These are phyloP conservation scores for Halisarca cf. caerulea DNA, from an alignment of 37 sponge, comb jelly and placozoan species.

Conservation along the genomic window DNA sequence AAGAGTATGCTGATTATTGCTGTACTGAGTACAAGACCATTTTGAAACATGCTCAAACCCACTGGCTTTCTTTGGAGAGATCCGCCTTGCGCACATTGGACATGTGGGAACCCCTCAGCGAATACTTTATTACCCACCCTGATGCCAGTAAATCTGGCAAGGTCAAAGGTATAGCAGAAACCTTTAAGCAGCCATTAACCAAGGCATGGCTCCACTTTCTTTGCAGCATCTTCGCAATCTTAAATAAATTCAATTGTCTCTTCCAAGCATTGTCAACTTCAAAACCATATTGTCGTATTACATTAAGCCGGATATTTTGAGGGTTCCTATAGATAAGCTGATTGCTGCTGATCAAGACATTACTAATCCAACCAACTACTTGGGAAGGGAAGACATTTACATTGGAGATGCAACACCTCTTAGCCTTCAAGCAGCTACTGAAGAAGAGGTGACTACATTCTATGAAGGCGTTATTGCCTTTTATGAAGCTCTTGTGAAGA, in stretches of 20 bases:
- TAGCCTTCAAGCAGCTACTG: not conserved
- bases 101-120: constrained; percentile 40
- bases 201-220: constrained; percentile 30
- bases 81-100: constrained; percentile 28
- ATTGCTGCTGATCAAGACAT: too few relatives aligned
- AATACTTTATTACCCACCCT: constrained; percentile 40
- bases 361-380: not conserved
- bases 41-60: constrained; percentile 37
- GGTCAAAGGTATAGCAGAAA: not conserved
- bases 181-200: constrained; percentile 12
- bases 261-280: constrained; percentile 35
- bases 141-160: constrained; percentile 35
- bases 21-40: constrained; percentile 7
- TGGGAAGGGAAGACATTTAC: not conserved
- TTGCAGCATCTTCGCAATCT: not conserved
- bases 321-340: too few relatives aligned
- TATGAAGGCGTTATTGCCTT: not conserved
- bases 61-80: constrained; percentile 31
- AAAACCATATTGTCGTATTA: too few relatives aligned
- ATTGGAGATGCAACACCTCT: not conserved
- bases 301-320: too few relatives aligned
- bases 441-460: not conserved
- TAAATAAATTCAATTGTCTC: constrained; percentile 21
- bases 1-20: constrained; percentile 29
- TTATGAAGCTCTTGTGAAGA: not conserved